These are phyloP conservation scores for Sapayoa aenigma DNA, from an alignment of 2,113 vertebrate genomes.

Conservation along the genomic window DNA sequence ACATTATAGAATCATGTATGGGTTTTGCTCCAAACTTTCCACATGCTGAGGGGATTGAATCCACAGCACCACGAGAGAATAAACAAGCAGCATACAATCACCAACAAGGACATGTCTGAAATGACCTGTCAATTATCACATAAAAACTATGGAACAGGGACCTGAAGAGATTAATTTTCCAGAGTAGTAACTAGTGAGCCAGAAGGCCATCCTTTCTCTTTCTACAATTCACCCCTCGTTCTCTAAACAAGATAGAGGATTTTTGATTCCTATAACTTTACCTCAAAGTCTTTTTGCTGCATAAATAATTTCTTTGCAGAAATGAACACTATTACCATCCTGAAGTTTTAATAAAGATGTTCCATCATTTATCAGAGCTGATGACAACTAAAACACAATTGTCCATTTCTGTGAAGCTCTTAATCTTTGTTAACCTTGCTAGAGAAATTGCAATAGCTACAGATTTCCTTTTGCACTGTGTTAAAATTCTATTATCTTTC, in stretches of 20 bases:
- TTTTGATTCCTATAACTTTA: neutral
- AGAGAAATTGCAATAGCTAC: neutral
- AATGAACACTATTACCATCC: neutral
- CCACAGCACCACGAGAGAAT: neutral
- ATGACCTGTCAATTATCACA: neutral
- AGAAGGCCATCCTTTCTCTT: neutral
- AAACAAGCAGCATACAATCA: neutral
- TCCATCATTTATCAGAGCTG: neutral
- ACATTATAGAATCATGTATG: neutral
- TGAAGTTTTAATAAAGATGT: neutral
- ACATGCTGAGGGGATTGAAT: neutral
- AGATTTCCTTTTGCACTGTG: neutral
- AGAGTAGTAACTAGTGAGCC: neutral
- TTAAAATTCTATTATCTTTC: neutral
- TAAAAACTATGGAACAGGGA: neutral
- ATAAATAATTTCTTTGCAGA: neutral
- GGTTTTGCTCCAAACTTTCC: neutral
- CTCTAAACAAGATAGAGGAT: neutral
- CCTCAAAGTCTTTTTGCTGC: neutral
- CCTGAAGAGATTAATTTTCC: neutral
- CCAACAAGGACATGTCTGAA: neutral
- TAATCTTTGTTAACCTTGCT: neutral
- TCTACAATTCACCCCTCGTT: neutral
- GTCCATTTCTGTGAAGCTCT: neutral
- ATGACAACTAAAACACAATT: neutral